Evolutionary conservation across 2,888 invertebrate genomes (phyloP), one percentile per base, ranked within the genome.

Genomic region (Rhagonycha fulva): DNA sequence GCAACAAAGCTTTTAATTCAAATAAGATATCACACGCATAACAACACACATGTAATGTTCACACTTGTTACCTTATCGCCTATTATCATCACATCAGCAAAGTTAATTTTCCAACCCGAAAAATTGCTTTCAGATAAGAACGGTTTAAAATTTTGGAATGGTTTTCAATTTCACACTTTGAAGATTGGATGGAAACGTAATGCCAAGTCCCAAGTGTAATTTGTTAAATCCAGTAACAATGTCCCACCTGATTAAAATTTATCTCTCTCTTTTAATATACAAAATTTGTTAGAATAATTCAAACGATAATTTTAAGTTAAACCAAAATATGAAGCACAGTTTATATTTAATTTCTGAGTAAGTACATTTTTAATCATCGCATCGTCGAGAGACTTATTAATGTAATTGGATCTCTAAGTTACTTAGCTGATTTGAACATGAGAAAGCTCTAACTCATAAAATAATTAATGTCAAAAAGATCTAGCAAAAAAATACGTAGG

Each of bases 1-100:
- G 62, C 19, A 68, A 66, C 67, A 68, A 72, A 68, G 61, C 68
- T 47, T 24, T 72, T 72, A 68, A 61, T 24, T 24, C 23, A 66
- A 24, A 24, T 66, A 24, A 24, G 62, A 66, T 66, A 66, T 24
- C 19, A 66, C n/a, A 24, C 24, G 63, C 24, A 66, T 26, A 26
- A 24, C n/a, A 47, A 47, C 47, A 47, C 47, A n/a, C 47, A 47
- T 47, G 47, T 47, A 47, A 47, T 47, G 47, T 47, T 47, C 47
- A n/a, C 47, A 47, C 47, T 47, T 47, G 47, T 47, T 47, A 47
- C 47, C n/a, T 47, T 47, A 47, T 47, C 32, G 12, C 4, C 32
- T 5, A 26, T 7, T 26, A 19, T 19, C 19, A 19, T 26, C 26
- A 32, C 32, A 32, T 32, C 47, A n/a, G 7, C n/a, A 5, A 7